A percentile compares a stretch with the other conserved stretches of the same genome.
Conservation (phyloP, 1,140 invertebrate species). For the Bactericera cockerelli region DNA sequence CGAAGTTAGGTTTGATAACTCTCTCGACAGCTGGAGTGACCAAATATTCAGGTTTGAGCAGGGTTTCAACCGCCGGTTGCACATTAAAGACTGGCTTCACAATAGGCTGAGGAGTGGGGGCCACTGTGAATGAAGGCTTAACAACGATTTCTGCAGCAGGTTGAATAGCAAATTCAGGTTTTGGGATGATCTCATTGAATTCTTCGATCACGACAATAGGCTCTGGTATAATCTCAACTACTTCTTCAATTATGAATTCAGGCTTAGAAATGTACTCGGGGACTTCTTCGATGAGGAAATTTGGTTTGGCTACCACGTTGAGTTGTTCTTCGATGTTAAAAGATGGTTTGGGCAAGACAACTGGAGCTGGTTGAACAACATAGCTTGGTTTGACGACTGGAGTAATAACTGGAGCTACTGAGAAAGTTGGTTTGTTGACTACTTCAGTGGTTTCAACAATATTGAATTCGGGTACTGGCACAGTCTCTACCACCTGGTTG, state of each 20-base stretch:
- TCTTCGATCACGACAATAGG: neutral
- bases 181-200: neutral
- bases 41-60: neutral
- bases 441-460: conserved; percentile 3
- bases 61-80: neutral
- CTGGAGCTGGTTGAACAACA: neutral
- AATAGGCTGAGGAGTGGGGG: neutral
- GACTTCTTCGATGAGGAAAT: neutral
- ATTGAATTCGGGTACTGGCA: neutral
- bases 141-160: neutral
- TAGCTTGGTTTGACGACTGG: neutral
- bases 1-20: conserved; percentile 6
- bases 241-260: conserved; percentile 2
- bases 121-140: neutral
- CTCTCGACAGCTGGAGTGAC: neutral
- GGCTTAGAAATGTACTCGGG: neutral
- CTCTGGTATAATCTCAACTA: neutral
- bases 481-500: neutral
- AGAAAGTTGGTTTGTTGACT: neutral
- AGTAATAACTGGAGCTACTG: neutral
- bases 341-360: neutral
- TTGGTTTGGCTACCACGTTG: neutral
- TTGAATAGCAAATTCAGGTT: neutral
- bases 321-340: neutral
- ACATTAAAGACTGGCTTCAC: neutral